Conservation (phyloP, 2,113 vertebrate species). For the Elephantulus edwardii region DNA sequence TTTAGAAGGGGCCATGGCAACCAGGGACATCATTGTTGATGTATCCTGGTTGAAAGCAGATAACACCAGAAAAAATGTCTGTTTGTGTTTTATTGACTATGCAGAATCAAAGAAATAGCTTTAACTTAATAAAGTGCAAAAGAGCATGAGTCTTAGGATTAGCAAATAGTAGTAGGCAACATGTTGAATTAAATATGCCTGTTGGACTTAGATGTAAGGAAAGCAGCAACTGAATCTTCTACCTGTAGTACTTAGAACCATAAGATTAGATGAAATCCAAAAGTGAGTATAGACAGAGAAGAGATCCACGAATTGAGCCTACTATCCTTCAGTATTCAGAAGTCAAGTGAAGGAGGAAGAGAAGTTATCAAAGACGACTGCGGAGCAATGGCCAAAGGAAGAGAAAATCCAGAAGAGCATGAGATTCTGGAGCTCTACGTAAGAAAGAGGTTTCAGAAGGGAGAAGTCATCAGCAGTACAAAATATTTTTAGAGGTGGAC, state of each 20-base stretch:
- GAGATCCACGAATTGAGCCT: not conserved
- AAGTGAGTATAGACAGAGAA: not conserved
- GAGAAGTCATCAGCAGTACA: not conserved
- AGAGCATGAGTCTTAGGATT: constrained; percentile 5
- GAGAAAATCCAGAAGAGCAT: not conserved
- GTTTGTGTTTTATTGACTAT: too few species aligned
- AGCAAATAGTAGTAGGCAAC: not conserved
- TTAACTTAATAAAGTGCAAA: constrained; percentile 47
- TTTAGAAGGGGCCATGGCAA: too few species aligned
- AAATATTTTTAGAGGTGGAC: not conserved
- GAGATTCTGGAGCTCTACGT: not conserved
- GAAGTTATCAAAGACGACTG: not conserved
- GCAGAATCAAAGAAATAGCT: constrained; percentile 52
- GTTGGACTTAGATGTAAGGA: not conserved
- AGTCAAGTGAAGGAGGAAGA: not conserved
- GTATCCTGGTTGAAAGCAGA: too few species aligned
- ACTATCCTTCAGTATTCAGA: not conserved
- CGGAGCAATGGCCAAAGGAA: not conserved
- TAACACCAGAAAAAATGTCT: too few species aligned
- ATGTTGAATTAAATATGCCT: not conserved
- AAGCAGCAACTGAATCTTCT: not conserved
- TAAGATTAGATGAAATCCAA: constrained; percentile 8
- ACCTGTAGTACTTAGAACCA: not conserved
- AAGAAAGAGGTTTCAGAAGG: constrained; percentile 13
- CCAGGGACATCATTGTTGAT: too few species aligned